Evolutionary conservation across 2,797 vertebrate species (phyloP).

Genomic region (Threskiornis aethiopicus): DNA sequence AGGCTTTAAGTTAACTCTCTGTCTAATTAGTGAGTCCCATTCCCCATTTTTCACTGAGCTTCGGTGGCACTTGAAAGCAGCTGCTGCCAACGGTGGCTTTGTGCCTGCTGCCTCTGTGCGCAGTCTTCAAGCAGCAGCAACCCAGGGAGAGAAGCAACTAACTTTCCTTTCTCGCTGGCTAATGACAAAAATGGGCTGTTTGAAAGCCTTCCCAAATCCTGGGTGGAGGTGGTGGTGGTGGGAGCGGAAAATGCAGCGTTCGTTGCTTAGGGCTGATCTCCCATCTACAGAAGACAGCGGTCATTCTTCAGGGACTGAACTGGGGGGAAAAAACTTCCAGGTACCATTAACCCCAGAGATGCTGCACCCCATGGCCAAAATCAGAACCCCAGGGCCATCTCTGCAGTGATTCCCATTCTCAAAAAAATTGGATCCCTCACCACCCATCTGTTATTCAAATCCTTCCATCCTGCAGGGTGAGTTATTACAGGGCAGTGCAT

Average conservation of each 20-base stretch:
- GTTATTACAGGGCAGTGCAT: not conserved
- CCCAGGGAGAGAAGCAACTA: not conserved
- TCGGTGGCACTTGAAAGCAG: not conserved
- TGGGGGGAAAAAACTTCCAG: not conserved
- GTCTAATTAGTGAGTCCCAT: not conserved
- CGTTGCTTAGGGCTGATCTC: not conserved
- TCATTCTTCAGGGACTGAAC: not conserved
- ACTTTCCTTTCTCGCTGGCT: not conserved
- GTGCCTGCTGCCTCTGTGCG: not conserved
- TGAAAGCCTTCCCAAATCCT: not conserved
- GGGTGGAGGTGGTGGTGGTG: not conserved
- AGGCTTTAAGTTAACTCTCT: not conserved
- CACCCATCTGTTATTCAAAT: too few species aligned
- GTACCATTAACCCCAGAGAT: not conserved
- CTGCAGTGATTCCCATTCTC: not conserved
- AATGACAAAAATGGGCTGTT: not conserved
- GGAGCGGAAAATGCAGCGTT: not conserved
- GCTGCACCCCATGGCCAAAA: not conserved
- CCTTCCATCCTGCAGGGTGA: too few species aligned
- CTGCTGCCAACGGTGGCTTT: not conserved
- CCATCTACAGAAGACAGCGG: not conserved
- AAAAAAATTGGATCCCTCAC: fast-evolving
- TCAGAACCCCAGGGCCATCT: not conserved
- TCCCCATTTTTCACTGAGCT: not conserved
- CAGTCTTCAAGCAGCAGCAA: not conserved